Evolutionary conservation across 1,140 invertebrate species (phyloP), one percentile per base, ranked within the genome.

Genomic region (Drosophila rhopaloa): DNA sequence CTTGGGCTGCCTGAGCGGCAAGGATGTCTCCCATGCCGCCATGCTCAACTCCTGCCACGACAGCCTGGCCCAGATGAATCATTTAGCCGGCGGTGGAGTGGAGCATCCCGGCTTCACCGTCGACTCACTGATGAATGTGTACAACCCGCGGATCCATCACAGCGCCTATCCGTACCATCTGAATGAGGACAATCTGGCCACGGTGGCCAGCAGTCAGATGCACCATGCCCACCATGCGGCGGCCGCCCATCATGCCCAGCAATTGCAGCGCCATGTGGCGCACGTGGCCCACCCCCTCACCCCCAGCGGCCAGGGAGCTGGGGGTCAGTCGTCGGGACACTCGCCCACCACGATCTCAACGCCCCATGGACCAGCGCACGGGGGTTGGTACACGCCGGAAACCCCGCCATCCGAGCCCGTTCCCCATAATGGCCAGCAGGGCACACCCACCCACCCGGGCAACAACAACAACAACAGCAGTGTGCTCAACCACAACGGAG

Each of bases 91-190:
- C 4, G 88, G 90, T 0, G 91, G 79, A 0, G 86, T 91, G 16
- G 91, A 92, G 44, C 91, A 92, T 59, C 78, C 90, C 35, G 92
- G 92, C 38, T 92, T 92, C 58, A 91, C 91, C 10, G 92, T 92
- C 5, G 92, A 92, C 75, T 92, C 92, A 24, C 81, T 92, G 35
- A 92, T 92, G 92, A 92, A 92, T 62, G 92, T 92, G 46, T 92
- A 92, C 40, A 92, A 92, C 82, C 91, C 92, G 57, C 79, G 92
- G 40, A 90, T 92, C 53, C 92, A 92, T 62, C 92, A 91, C 59
- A 84, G 85, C 74, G 88, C 91, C 65, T 92, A 92, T 92, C 90
- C 92, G 56, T 92, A 92, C 74, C 91, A 92, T 41, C 68, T 92
- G 57, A 83, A 92, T 47, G 92, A 92, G 29, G 92, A 92, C 16